Conservation (phyloP, 1,140 invertebrate species). For the Choristoneura fumiferana region DNA sequence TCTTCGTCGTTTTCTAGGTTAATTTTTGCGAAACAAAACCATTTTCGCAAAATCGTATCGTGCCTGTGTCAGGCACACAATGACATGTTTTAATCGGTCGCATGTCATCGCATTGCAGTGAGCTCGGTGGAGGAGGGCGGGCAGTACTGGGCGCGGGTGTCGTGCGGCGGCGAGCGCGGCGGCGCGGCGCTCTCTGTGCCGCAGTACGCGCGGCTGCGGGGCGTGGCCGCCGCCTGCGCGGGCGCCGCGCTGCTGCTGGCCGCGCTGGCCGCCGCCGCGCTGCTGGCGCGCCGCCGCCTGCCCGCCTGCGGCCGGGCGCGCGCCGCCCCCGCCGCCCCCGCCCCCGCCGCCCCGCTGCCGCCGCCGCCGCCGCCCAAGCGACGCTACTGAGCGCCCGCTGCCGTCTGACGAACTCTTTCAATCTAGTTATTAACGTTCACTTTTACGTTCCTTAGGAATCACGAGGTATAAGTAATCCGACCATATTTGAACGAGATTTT, state of each 20-base stretch:
- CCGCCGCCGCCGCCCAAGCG: slow-evolving; percentile 36
- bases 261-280: slow-evolving; percentile 40
- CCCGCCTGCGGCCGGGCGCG: too few relatives aligned
- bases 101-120: slow-evolving; percentile 37
- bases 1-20: too few relatives aligned
- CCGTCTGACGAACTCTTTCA: background rate
- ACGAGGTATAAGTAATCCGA: background rate
- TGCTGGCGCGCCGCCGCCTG: slow-evolving; percentile 43
- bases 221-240: slow-evolving; percentile 44
- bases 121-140: slow-evolving; percentile 50
- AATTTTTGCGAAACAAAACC: too few relatives aligned
- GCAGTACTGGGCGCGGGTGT: slow-evolving; percentile 53
- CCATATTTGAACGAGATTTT: background rate
- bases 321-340: slow-evolving; percentile 25
- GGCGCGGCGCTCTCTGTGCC: slow-evolving; percentile 46
- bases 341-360: background rate
- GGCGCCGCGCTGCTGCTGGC: slow-evolving; percentile 48
- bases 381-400: slow-evolving; percentile 32
- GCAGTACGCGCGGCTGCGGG: slow-evolving; percentile 51
- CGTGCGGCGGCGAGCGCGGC: slow-evolving; percentile 44
- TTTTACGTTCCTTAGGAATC: background rate
- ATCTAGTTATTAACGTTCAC: background rate
- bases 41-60: too few relatives aligned
- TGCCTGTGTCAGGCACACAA: too few relatives aligned
- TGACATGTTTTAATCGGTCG: too few relatives aligned